phyloP scores from a whole-genome alignment of 2,888 invertebrate genomes.

The Orthosia gothica region DNA sequence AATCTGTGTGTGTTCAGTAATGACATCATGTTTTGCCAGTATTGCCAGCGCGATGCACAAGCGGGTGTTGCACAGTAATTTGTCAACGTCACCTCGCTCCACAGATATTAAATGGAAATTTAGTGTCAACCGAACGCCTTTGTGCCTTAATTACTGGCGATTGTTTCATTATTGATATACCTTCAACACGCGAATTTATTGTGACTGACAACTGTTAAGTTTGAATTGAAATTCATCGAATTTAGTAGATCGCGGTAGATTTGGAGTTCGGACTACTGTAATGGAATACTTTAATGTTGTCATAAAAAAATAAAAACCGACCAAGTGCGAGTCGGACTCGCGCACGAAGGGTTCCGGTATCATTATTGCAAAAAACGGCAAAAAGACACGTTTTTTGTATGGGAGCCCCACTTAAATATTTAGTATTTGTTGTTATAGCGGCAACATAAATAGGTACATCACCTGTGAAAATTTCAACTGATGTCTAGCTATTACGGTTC shows the following conservation, averaged over 20 bases:
- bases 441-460: too few species aligned
- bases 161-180: constrained; percentile 78
- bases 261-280: background rate
- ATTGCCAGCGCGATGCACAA: constrained; percentile 55
- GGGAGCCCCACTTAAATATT: too few species aligned
- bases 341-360: too few species aligned
- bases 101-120: constrained; percentile 85
- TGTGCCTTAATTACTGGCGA: constrained; percentile 81
- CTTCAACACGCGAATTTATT: constrained; percentile 53
- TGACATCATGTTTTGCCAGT: constrained; percentile 59
- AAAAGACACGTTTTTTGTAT: too few species aligned
- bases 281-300: background rate
- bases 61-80: constrained; percentile 76
- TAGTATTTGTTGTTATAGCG: too few species aligned
- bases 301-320: background rate
- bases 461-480: too few species aligned
- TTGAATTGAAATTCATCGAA: constrained; percentile 33
- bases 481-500: too few species aligned
- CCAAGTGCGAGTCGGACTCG: too few species aligned
- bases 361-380: too few species aligned
- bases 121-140: constrained; percentile 82
- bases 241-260: background rate
- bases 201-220: constrained; percentile 21
- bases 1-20: constrained; percentile 61
- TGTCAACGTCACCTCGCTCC: constrained; percentile 81